Evolutionary conservation across 2,888 invertebrate genomes (phyloP).

Genomic region (Hymenopus coronatus): DNA sequence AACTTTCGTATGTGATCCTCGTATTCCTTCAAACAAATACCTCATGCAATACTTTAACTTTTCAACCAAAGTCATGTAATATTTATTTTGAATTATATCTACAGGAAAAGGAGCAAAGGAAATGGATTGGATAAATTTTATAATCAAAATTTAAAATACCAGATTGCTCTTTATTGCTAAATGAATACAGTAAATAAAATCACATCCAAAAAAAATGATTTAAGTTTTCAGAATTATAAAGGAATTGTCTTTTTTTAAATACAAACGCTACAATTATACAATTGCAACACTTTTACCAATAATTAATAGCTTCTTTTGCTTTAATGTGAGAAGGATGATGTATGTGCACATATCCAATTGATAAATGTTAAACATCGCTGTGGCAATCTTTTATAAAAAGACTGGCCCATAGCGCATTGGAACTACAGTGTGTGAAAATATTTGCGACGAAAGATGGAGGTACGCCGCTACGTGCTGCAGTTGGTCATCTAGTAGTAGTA

Average conservation of each 20-base stretch:
- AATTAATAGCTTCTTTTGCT: no score
- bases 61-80: no score
- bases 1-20: no score
- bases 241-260: no score
- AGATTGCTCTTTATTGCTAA: not conserved
- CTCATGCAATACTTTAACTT: no score
- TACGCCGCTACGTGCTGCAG: not conserved
- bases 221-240: not conserved
- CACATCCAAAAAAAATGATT: not conserved
- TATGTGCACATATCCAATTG: not conserved
- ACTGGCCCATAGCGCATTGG: not conserved
- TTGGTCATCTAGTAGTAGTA: not conserved
- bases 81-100: no score
- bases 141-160: not conserved
- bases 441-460: not conserved
- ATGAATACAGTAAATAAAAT: not conserved
- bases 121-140: not conserved
- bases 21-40: no score
- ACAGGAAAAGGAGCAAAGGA: not conserved
- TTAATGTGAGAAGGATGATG: no score
- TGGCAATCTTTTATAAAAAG: not conserved
- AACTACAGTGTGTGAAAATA: not conserved
- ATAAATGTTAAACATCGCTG: not conserved
- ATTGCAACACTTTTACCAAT: no score
- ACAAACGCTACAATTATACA: no score